Base-by-base conservation (phyloP, 2,797 vertebrate species). In the Urocyon cinereoargenteus region DNA sequence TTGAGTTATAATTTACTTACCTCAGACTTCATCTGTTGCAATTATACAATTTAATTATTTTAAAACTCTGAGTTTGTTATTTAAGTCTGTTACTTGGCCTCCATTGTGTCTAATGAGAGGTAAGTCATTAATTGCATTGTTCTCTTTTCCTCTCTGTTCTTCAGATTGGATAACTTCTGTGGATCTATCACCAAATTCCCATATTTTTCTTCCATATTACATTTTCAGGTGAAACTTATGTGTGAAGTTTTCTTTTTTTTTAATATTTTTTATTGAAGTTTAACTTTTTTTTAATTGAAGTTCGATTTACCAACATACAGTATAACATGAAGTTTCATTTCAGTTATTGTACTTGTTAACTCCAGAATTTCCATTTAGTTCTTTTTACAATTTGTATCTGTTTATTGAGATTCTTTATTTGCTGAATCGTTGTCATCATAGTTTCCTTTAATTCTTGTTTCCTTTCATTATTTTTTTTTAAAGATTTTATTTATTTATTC, bases 381-480 rank as follows among this genome's bases (percentile, higher is more conserved):
- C 24, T 79, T 90, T 90, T 72, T 21, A 59, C 49, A 77, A 68
- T 94, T 77, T 89, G 3, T 61, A 49, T 84, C 51, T 86, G 19
- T 82, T 83, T 72, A 87, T 77, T 68, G 51, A 94, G 88, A 82
- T 24, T 77, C 59, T 94, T 26, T 92, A n/a, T 82, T 91, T 94
- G 62, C 24, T 92, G 22, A 94, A 53, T 34, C 40, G 53, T 61
- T 66, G 36, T n/a, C 26, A 84, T 78, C 36, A 53, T 78, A 84
- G 73, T 68, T 94, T 92, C 10, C 53, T 90, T 91, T 87, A 78
- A 77, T 51, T 92, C 49, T 84, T 94, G 0, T 72, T 92, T 87
- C 1, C 11, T 91, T 83, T 84, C 36, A 59, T 45, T 45, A 45
- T 45, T 45, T 45, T 45, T 45, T 45, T 45, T 8, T 8, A 8